phyloP scores from a whole-genome alignment of 2,888 invertebrate species.

The Oscheius myriophilus region DNA sequence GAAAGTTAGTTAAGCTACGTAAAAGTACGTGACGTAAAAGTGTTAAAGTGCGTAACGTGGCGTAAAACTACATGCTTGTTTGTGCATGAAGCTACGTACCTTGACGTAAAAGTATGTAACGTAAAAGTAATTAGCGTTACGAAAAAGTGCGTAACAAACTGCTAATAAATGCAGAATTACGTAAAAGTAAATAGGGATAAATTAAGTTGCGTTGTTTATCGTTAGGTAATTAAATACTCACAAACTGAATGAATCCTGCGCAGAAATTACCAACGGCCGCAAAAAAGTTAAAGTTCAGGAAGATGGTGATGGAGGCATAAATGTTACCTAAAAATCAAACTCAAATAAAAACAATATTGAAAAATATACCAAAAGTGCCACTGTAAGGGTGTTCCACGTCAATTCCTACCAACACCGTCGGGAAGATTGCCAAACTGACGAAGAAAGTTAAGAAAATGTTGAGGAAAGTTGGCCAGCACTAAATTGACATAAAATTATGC shows the following conservation, averaged over 20 bases:
- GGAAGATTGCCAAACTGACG: slow-evolving; percentile 88
- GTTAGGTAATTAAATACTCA: slow-evolving; percentile 70
- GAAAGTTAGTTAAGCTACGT: too few species aligned
- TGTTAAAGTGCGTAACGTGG: too few species aligned
- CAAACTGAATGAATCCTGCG: slow-evolving; percentile 82
- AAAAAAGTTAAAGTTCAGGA: slow-evolving; percentile 89
- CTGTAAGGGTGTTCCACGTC: slow-evolving; percentile 1
- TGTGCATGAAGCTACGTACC: too few species aligned
- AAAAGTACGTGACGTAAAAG: too few species aligned
- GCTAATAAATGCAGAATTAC: too few species aligned
- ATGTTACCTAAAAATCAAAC: background rate
- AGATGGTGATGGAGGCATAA: slow-evolving; percentile 80
- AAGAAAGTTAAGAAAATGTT: slow-evolving; percentile 93
- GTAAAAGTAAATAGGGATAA: too few species aligned
- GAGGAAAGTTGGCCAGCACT: slow-evolving; percentile 81
- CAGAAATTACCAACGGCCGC: slow-evolving; percentile 90
- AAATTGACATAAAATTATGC: background rate
- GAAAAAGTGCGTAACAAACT: too few species aligned
- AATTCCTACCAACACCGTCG: slow-evolving; percentile 81
- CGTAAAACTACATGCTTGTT: too few species aligned
- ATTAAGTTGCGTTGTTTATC: too few species aligned
- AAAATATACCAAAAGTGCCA: slow-evolving; percentile 4
- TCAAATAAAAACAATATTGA: background rate
- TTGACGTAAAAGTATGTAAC: too few species aligned
- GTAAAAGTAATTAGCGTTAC: too few species aligned